phyloP scores from a whole-genome alignment of 2,888 invertebrate species.

The Auanema sp. region DNA sequence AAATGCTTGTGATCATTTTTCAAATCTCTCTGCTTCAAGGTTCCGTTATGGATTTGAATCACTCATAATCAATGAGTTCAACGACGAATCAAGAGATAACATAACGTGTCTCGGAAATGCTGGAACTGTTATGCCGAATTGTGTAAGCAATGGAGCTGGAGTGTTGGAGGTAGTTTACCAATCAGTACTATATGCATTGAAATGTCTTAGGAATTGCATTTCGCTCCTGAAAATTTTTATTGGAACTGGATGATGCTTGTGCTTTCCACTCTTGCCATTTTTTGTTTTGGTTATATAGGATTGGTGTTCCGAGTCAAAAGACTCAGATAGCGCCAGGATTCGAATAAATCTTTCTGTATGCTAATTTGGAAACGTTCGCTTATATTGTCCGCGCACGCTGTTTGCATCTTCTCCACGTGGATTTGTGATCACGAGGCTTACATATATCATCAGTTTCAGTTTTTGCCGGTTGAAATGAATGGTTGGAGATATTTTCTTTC shows the following conservation, averaged over 20 bases:
- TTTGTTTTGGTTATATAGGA: conserved; percentile 51
- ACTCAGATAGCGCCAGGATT: too few relatives aligned
- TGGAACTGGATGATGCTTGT: conserved; percentile 48
- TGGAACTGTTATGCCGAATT: conserved; percentile 8
- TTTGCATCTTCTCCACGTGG: too few relatives aligned
- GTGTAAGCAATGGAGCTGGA: conserved; percentile 26
- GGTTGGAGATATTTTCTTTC: too few relatives aligned
- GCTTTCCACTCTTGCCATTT: conserved; percentile 37
- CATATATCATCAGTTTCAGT: too few relatives aligned
- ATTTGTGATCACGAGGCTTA: too few relatives aligned
- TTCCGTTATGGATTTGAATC: conserved; percentile 68
- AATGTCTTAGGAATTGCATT: conserved; percentile 31
- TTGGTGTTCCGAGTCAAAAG: conserved; percentile 46
- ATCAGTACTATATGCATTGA: background rate
- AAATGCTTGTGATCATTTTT: conserved; percentile 6
- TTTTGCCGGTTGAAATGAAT: too few relatives aligned
- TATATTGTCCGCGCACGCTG: too few relatives aligned
- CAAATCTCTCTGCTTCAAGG: conserved; percentile 26
- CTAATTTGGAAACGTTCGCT: too few relatives aligned
- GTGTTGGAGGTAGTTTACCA: conserved; percentile 23
- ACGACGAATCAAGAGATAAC: conserved; percentile 68
- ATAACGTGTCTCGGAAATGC: conserved; percentile 62
- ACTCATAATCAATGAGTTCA: conserved; percentile 49
- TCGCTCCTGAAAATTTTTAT: conserved; percentile 35
- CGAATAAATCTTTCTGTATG: too few relatives aligned